Evolutionary conservation across 2,888 invertebrate species (phyloP).

Genomic region (Gastrophysa polygoni): DNA sequence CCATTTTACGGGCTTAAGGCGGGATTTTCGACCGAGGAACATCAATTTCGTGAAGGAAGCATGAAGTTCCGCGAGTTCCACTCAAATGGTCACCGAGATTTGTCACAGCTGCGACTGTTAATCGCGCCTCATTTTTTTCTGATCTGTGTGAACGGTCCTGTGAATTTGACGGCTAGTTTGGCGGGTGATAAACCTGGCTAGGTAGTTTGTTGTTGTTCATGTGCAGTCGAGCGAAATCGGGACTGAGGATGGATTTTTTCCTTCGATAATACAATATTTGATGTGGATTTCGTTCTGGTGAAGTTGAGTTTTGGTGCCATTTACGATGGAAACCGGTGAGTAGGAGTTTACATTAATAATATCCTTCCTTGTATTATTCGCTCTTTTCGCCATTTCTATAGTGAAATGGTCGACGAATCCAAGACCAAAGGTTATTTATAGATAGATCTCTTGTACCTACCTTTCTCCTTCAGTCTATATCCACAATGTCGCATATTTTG

Average conservation of each 20-base stretch:
- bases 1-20: slow-evolving; percentile 33
- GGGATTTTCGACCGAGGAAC: slow-evolving; percentile 24
- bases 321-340: neutral
- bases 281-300: neutral
- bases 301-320: slow-evolving; percentile 4
- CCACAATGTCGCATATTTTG: too few relatives aligned
- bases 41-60: slow-evolving; percentile 43
- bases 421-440: too few relatives aligned
- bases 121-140: slow-evolving; percentile 25
- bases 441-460: too few relatives aligned
- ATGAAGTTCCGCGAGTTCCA: slow-evolving; percentile 51
- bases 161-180: slow-evolving; percentile 17
- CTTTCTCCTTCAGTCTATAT: too few relatives aligned
- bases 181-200: slow-evolving; percentile 15
- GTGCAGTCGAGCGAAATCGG: neutral
- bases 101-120: slow-evolving; percentile 40
- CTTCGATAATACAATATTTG: neutral
- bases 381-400: too few relatives aligned
- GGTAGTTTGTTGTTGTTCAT: slow-evolving; percentile 5
- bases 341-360: neutral
- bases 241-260: slow-evolving; percentile 1
- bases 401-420: too few relatives aligned
- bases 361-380: neutral
- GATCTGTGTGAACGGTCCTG: slow-evolving; percentile 22
- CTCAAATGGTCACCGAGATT: slow-evolving; percentile 52